Percentiles rank a stretch among this genome's conserved stretches.
Evolutionary conservation across 1,140 invertebrate genomes (phyloP).

Genomic region (Drosophila bocki): DNA sequence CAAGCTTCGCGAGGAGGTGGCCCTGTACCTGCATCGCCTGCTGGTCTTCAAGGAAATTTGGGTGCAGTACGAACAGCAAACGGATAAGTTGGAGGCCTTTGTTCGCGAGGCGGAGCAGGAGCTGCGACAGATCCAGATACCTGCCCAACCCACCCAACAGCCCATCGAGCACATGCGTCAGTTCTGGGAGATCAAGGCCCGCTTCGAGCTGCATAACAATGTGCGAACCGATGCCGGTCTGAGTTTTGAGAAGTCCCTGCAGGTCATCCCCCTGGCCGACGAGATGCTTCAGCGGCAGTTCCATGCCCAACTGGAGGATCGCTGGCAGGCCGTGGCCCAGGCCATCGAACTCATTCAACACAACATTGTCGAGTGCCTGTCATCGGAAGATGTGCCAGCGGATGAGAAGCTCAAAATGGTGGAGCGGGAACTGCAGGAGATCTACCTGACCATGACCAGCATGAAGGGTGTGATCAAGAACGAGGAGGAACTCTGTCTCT

Average conservation of each 20-base stretch:
- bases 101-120: conserved; percentile 90
- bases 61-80: conserved; percentile 89
- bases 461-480: conserved; percentile 92
- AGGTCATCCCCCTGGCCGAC: conserved; percentile 91
- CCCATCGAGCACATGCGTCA: conserved; percentile 90
- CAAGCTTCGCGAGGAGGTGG: conserved; percentile 90
- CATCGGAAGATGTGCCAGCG: conserved; percentile 89
- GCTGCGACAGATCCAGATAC: conserved; percentile 86
- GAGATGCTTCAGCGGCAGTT: conserved; percentile 92
- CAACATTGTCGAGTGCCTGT: conserved; percentile 88
- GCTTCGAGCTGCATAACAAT: conserved; percentile 93
- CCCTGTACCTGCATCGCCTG: conserved; percentile 89
- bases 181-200: conserved; percentile 95
- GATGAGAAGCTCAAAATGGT: conserved; percentile 90
- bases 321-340: conserved; percentile 89
- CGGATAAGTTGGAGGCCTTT: conserved; percentile 91
- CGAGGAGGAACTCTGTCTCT: conserved; percentile 92
- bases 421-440: conserved; percentile 90
- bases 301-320: conserved; percentile 90
- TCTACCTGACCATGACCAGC: conserved; percentile 88
- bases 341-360: conserved; percentile 89
- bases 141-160: conserved; percentile 86
- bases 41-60: conserved; percentile 91
- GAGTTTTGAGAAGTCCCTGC: conserved; percentile 91
- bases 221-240: conserved; percentile 90